phyloP scores from a whole-genome alignment of 2,113 vertebrate species.

The Australoheros scitulus region DNA sequence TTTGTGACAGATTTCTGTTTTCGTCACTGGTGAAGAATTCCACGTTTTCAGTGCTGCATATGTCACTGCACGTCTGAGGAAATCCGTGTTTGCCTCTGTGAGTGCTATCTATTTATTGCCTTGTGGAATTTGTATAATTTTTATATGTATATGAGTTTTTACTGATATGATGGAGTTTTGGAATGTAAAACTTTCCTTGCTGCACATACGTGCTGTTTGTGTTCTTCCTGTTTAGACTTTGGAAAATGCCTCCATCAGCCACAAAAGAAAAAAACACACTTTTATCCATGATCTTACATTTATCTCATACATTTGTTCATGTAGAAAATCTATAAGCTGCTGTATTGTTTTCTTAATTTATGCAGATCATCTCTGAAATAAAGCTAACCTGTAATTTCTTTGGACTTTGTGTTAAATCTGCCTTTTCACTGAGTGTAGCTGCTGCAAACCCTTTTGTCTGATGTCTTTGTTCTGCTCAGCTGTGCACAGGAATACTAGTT shows the following conservation, averaged over 20 bases:
- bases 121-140: not conserved
- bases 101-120: not conserved
- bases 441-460: fast-evolving
- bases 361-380: not conserved
- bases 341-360: not conserved
- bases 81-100: fast-evolving
- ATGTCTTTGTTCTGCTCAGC: not conserved
- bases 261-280: fast-evolving
- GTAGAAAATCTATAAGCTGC: not conserved
- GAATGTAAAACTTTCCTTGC: not conserved
- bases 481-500: not conserved
- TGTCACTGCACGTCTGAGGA: not conserved
- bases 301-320: not conserved
- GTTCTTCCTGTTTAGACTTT: not conserved
- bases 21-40: not conserved
- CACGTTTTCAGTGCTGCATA: not conserved
- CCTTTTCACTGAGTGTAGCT: not conserved
- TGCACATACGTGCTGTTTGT: not conserved
- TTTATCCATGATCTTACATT: not conserved
- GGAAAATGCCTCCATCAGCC: not conserved
- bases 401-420: not conserved
- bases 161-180: not conserved
- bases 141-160: not conserved
- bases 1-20: no score
- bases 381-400: not conserved